Conservation (phyloP, 1,140 invertebrate genomes). For the Luehdorfia chinensis region DNA sequence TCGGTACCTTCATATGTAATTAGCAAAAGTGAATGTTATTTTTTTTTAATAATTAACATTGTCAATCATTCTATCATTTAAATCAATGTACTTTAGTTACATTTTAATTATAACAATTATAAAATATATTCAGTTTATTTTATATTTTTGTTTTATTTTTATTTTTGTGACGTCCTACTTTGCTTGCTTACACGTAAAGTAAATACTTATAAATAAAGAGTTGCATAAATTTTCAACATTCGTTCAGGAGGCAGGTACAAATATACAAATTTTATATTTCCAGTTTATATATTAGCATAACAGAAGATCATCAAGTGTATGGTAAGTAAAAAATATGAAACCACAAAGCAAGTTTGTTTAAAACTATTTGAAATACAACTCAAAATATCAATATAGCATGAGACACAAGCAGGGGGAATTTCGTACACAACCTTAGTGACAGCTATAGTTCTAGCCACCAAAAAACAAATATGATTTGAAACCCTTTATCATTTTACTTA, state of each 20-base stretch:
- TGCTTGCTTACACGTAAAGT: too few species aligned
- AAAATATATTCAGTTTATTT: slow-evolving; percentile 77
- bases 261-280: too few species aligned
- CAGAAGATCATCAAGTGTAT: slow-evolving; percentile 1
- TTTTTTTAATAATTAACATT: slow-evolving; percentile 42
- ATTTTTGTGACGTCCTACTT: slow-evolving; percentile 44
- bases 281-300: background rate
- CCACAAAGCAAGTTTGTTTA: too few species aligned
- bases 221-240: too few species aligned
- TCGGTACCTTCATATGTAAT: slow-evolving; percentile 54
- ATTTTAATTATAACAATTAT: slow-evolving; percentile 65
- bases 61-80: slow-evolving; percentile 42
- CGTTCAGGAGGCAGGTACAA: too few species aligned
- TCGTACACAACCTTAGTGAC: too few species aligned
- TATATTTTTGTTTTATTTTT: slow-evolving; percentile 72
- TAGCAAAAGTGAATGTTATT: slow-evolving; percentile 29
- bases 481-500: too few species aligned
- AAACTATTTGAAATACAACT: too few species aligned
- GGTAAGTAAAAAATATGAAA: slow-evolving; percentile 10
- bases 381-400: too few species aligned
- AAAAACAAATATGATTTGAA: too few species aligned
- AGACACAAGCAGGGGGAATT: too few species aligned
- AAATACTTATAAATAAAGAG: background rate
- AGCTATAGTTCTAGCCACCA: too few species aligned
- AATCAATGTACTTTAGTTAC: slow-evolving; percentile 65